These are phyloP conservation scores for Hydrolagus colliei DNA, from an alignment of 2,797 vertebrate genomes.

Conservation along the genomic window DNA sequence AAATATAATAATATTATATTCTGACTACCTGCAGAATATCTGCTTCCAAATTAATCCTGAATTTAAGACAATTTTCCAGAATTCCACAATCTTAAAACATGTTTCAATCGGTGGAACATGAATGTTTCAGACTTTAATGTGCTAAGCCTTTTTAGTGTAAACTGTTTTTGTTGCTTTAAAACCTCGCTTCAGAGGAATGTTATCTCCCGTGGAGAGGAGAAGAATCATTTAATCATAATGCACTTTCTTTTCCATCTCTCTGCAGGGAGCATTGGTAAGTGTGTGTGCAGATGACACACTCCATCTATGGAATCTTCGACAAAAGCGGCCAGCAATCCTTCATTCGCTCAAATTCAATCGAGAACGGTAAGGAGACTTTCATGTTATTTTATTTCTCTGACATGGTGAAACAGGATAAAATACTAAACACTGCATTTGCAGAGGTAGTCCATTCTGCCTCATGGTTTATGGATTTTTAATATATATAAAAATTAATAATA, in stretches of 20 bases:
- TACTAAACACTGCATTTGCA: neutral
- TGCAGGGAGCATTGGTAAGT: conserved; percentile 88
- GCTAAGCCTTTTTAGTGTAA: too few relatives aligned
- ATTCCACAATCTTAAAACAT: too few relatives aligned
- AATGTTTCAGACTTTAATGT: too few relatives aligned
- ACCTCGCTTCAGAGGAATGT: neutral
- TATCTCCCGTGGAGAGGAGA: neutral
- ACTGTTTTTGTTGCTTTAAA: too few relatives aligned
- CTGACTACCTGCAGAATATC: too few relatives aligned
- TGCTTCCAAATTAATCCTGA: too few relatives aligned
- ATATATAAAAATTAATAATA: too few relatives aligned
- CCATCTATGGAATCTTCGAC: conserved; percentile 94
- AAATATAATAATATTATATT: too few relatives aligned
- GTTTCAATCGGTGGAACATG: too few relatives aligned
- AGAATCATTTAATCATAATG: neutral
- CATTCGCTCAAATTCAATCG: conserved; percentile 98
- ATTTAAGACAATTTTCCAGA: too few relatives aligned
- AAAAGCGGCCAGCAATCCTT: conserved; percentile 86
- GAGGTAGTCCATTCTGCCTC: neutral
- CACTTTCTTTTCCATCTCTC: conserved; percentile 36
- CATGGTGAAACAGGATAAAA: neutral
- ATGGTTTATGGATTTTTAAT: neutral
- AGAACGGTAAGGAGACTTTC: conserved; percentile 70
- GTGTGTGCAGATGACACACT: conserved; percentile 89
- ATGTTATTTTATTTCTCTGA: neutral